Evolutionary conservation across 2,888 invertebrate species (phyloP).

Genomic region (Hirtodrosophila cameraria): DNA sequence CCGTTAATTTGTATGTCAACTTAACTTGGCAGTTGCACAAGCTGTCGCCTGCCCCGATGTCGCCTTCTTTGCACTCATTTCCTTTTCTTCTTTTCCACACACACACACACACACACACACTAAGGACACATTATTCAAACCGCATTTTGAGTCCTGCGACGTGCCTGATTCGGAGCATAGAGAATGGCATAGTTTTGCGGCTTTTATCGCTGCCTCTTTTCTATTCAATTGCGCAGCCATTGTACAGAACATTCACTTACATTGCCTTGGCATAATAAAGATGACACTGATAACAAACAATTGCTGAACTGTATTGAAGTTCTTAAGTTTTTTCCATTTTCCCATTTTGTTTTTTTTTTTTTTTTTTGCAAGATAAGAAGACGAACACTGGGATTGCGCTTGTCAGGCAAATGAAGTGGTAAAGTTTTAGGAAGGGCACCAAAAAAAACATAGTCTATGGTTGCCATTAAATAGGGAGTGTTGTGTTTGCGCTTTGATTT

Average conservation of each 20-base stretch:
- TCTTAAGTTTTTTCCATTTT: slow-evolving; percentile 15
- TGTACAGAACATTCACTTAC: slow-evolving; percentile 44
- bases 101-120: too few species aligned
- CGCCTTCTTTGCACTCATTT: slow-evolving; percentile 19
- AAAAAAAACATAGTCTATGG: slow-evolving; percentile 38
- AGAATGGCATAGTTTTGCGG: slow-evolving; percentile 36
- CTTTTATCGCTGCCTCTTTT: slow-evolving; percentile 19
- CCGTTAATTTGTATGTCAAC: slow-evolving; percentile 73
- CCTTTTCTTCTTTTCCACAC: slow-evolving; percentile 10
- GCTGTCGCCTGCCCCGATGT: slow-evolving; percentile 18
- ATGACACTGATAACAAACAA: slow-evolving; percentile 51
- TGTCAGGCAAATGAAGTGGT: slow-evolving; percentile 68
- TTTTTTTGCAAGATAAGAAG: slow-evolving; percentile 39
- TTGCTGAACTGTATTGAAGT: slow-evolving; percentile 13
- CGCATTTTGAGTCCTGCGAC: slow-evolving; percentile 50
- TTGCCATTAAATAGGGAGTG: slow-evolving; percentile 37
- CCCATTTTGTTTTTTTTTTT: not conserved
- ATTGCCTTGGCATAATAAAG: slow-evolving; percentile 55
- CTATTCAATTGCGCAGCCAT: slow-evolving; percentile 53
- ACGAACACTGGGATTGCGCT: slow-evolving; percentile 27
- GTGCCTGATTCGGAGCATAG: slow-evolving; percentile 47
- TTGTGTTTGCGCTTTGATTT: slow-evolving; percentile 25
- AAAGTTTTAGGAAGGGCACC: slow-evolving; percentile 49
- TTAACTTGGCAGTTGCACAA: slow-evolving; percentile 61
- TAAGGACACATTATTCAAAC: slow-evolving; percentile 48